Conservation (phyloP, 1,140 invertebrate genomes). For the Euura saliciscinereae region DNA sequence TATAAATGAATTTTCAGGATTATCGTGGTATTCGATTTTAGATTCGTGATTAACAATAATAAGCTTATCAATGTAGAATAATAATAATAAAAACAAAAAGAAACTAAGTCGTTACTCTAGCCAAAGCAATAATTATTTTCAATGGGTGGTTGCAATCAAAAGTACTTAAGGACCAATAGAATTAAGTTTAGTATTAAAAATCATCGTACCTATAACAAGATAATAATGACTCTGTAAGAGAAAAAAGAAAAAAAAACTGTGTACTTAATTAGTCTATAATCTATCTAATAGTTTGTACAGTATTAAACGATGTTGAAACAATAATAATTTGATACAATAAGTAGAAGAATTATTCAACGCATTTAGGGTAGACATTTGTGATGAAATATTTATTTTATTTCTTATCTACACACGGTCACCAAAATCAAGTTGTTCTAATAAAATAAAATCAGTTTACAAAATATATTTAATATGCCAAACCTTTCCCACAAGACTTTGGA, state of each 20-base stretch:
- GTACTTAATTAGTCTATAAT: slow-evolving; percentile 20
- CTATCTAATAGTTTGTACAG: slow-evolving; percentile 15
- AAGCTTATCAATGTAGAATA: too few species aligned
- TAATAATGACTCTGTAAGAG: too few species aligned
- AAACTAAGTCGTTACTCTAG: slow-evolving; percentile 1
- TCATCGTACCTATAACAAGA: background rate
- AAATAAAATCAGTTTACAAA: slow-evolving; percentile 14
- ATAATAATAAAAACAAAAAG: background rate
- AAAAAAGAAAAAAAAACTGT: background rate
- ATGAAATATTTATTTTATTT: slow-evolving; percentile 10
- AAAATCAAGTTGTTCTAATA: slow-evolving; percentile 9
- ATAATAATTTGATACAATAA: slow-evolving; percentile 15
- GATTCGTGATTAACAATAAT: too few species aligned
- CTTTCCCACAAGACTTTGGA: background rate
- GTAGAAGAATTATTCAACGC: background rate
- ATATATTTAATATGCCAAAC: slow-evolving; percentile 13
- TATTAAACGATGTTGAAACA: slow-evolving; percentile 22
- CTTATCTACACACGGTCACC: slow-evolving; percentile 11
- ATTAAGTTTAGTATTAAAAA: background rate
- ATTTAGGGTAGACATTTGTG: background rate
- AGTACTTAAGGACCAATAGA: slow-evolving; percentile 11
- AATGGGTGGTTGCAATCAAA: slow-evolving; percentile 10
- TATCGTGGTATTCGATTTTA: too few species aligned
- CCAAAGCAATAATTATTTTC: background rate
- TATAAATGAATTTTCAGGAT: too few species aligned